Conservation (phyloP, 2,797 vertebrate genomes). For the Eupleurogrammus muticus region DNA sequence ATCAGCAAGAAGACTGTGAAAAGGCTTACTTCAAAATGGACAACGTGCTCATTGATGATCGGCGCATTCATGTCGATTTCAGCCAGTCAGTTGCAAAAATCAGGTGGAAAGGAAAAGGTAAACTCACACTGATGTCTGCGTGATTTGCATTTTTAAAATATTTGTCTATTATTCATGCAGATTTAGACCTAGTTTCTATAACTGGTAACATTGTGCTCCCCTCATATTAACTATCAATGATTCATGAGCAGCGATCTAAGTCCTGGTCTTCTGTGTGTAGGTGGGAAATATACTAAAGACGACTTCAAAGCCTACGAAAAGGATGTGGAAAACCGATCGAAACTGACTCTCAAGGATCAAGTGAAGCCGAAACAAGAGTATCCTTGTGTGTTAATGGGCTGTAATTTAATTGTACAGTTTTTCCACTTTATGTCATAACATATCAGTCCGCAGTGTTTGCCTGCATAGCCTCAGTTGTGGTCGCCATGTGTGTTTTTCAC, state of each 20-base stretch:
- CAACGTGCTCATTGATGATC: conserved; percentile 97
- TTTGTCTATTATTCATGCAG: not conserved
- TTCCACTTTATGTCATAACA: conserved; percentile 11
- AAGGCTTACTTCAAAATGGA: conserved; percentile 99
- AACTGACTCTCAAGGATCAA: conserved; percentile 93
- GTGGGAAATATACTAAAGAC: conserved; percentile 93
- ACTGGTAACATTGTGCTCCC: not conserved
- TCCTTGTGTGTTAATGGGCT: conserved; percentile 81
- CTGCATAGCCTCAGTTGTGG: not conserved
- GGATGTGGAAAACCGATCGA: conserved; percentile 86
- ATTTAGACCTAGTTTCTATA: not conserved
- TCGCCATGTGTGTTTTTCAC: not conserved
- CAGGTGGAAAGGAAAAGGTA: conserved; percentile 98
- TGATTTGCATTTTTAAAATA: not conserved
- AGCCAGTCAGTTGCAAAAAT: conserved; percentile 98
- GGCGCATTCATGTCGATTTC: conserved; percentile 97
- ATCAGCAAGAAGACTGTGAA: conserved; percentile 96
- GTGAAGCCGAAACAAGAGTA: conserved; percentile 94
- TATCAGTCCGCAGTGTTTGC: not conserved
- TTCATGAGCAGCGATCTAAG: not conserved
- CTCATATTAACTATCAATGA: not conserved
- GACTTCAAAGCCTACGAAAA: conserved; percentile 98
- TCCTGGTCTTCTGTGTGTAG: conserved; percentile 69
- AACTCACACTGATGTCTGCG: not conserved
- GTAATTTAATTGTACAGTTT: not conserved